A percentile compares a stretch with the other conserved stretches of the same genome.
Conservation (phyloP, 2,113 vertebrate genomes). For the Atlantisia rogersi region DNA sequence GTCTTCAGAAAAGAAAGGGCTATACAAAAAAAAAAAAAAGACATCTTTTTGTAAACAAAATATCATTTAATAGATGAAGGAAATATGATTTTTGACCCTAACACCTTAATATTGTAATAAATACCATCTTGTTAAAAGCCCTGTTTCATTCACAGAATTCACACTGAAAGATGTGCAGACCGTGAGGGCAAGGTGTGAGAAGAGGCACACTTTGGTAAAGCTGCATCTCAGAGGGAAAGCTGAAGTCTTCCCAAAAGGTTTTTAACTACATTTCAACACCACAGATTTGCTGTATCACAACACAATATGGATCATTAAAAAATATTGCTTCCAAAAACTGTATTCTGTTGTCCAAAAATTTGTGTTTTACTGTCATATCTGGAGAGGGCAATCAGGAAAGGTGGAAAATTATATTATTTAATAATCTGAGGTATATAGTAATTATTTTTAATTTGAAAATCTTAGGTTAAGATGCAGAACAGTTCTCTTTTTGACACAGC, state of each 20-base stretch:
- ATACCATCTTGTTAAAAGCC: neutral
- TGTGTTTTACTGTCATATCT: neutral
- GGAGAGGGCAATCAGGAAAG: neutral
- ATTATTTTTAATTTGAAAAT: neutral
- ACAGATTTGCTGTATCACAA: neutral
- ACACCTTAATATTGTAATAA: neutral
- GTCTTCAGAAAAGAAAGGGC: constrained; percentile 94
- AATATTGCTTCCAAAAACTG: neutral
- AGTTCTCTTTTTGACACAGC: neutral
- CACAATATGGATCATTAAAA: neutral
- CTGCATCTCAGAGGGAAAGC: neutral
- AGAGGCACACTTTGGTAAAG: neutral
- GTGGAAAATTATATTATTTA: neutral
- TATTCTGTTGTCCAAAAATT: neutral
- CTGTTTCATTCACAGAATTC: neutral
- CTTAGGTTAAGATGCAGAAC: neutral
- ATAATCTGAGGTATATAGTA: neutral
- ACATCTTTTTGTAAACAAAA: constrained; percentile 26
- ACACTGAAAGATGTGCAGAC: neutral
- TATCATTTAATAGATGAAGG: neutral
- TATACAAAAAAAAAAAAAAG: constrained; percentile 63
- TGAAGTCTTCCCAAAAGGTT: neutral
- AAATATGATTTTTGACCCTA: neutral
- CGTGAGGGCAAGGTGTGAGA: neutral
- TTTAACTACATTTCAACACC: neutral